Conservation (phyloP, 2,888 invertebrate genomes). For the Chrysolina oricalcia region DNA sequence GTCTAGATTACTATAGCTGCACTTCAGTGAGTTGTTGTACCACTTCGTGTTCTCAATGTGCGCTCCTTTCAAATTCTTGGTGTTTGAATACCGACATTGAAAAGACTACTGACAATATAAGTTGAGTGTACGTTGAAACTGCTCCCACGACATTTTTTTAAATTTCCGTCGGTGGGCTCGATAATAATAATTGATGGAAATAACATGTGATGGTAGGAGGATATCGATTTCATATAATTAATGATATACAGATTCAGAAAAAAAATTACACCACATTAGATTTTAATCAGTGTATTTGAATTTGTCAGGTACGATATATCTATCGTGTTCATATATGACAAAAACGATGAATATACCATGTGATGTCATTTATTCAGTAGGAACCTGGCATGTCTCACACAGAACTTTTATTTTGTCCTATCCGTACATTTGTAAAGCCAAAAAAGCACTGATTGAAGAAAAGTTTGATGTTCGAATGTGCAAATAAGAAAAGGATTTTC, state of each 20-base stretch:
- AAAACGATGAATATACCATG: neutral
- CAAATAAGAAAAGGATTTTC: too few relatives aligned
- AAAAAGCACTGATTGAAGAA: too few relatives aligned
- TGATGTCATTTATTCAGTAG: too few relatives aligned
- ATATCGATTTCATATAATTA: slow-evolving; percentile 39
- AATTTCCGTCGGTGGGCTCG: slow-evolving; percentile 34
- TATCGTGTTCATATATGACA: neutral
- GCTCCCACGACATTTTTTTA: slow-evolving; percentile 37
- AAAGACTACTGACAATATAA: slow-evolving; percentile 35
- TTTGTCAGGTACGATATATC: neutral
- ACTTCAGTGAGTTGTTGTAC: neutral
- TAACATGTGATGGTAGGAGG: slow-evolving; percentile 12
- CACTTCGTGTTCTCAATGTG: slow-evolving; percentile 24
- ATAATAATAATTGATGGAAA: slow-evolving; percentile 39
- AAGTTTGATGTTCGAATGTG: neutral
- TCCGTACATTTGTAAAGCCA: too few relatives aligned
- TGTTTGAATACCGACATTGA: slow-evolving; percentile 19
- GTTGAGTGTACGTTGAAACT: slow-evolving; percentile 32
- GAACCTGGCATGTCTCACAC: too few relatives aligned
- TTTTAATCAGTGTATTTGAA: neutral
- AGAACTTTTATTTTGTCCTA: too few relatives aligned
- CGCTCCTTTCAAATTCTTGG: neutral
- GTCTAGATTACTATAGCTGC: slow-evolving; percentile 40
- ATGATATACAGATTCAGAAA: neutral
- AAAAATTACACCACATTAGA: neutral